Evolutionary conservation across 2,113 vertebrate species (phyloP).

Genomic region (Ptilonorhynchus violaceus): DNA sequence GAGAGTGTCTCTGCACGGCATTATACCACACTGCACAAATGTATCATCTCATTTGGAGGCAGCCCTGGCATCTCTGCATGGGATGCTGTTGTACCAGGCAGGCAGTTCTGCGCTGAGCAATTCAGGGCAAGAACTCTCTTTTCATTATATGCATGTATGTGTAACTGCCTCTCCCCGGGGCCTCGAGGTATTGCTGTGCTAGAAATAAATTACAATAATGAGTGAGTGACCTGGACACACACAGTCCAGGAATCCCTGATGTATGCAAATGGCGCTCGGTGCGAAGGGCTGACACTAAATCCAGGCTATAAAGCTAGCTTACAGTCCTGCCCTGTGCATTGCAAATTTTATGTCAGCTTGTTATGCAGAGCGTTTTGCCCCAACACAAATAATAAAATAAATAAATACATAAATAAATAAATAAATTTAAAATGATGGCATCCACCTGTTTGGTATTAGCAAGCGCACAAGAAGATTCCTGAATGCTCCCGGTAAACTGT

Average conservation of each 20-base stretch:
- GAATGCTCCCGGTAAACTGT: neutral
- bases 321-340: neutral
- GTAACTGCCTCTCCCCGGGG: slow-evolving; percentile 28
- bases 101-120: neutral
- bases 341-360: slow-evolving; percentile 26
- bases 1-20: neutral
- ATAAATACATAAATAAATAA: neutral
- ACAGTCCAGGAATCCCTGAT: slow-evolving; percentile 23
- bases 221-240: slow-evolving; percentile 30
- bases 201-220: slow-evolving; percentile 60
- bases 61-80: slow-evolving; percentile 12
- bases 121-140: slow-evolving; percentile 34
- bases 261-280: slow-evolving; percentile 9
- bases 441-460: neutral
- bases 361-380: neutral
- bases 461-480: neutral
- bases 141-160: slow-evolving; percentile 41
- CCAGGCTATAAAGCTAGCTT: neutral
- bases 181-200: neutral
- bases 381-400: neutral
- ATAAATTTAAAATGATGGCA: neutral
- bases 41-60: neutral
- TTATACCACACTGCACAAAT: neutral
- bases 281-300: slow-evolving; percentile 32
- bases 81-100: neutral